Conservation (phyloP, 37 sponge, comb jelly and placozoan genomes). For the Eunapius fragilis region DNA sequence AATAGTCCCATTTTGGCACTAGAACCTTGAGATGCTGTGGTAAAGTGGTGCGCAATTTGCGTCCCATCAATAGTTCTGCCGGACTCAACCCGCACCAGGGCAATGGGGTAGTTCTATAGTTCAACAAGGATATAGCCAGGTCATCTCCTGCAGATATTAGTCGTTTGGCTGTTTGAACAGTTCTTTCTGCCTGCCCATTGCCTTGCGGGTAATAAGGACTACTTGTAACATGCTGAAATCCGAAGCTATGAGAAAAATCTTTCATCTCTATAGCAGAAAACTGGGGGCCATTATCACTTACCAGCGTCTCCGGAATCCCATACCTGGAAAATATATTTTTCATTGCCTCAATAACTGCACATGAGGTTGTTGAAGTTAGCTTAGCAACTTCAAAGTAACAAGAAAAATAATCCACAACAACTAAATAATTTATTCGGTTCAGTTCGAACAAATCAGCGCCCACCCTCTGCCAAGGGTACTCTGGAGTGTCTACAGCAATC, state of each 20-base stretch:
- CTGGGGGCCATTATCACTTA: constrained; percentile 49
- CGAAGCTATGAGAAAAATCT: constrained; percentile 33
- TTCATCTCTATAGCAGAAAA: constrained; percentile 29
- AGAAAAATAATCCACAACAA: constrained; percentile 43
- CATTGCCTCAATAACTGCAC: constrained; percentile 3
- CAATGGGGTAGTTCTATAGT: constrained; percentile 31
- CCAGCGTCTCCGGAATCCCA: constrained; percentile 17
- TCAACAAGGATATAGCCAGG: constrained; percentile 2
- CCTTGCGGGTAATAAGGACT: constrained; percentile 47
- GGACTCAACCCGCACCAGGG: constrained; percentile 26
- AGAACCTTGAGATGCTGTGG: constrained; percentile 7
- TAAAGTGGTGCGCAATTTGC: constrained; percentile 5
- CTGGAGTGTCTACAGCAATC: not conserved
- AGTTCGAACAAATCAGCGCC: constrained; percentile 14
- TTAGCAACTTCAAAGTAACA: constrained; percentile 36
- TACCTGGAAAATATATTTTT: constrained; percentile 28
- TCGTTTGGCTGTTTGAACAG: constrained; percentile 52
- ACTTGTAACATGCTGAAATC: constrained; percentile 19
- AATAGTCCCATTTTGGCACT: constrained; percentile 2
- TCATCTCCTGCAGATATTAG: constrained; percentile 11
- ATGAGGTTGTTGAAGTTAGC: constrained; percentile 13
- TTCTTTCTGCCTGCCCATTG: constrained; percentile 63
- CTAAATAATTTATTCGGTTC: constrained; percentile 3
- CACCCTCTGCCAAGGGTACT: constrained; percentile 21
- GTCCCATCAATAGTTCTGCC: constrained; percentile 23